Conservation (phyloP, 2,113 vertebrate genomes). For the Cromileptes altivelis region DNA sequence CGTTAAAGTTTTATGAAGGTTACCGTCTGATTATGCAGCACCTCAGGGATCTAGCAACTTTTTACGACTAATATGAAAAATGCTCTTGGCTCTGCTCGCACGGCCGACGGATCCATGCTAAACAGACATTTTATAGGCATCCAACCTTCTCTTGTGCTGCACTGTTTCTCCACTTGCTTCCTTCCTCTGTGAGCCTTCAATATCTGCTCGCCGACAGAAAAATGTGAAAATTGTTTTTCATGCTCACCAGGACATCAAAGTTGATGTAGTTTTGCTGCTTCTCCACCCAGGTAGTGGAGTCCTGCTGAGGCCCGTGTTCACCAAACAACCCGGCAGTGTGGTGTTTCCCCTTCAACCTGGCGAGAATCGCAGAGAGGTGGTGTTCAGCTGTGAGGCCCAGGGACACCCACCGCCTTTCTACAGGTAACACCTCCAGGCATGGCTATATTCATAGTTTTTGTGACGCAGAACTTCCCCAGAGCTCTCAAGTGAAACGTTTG, state of each 20-base stretch:
- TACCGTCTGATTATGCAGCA: conserved; percentile 58
- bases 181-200: conserved; percentile 5
- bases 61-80: conserved; percentile 43
- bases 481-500: conserved; percentile 29
- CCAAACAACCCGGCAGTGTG: conserved; percentile 91
- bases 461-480: neutral
- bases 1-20: conserved; percentile 67
- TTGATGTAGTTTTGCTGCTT: conserved; percentile 57
- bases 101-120: conserved; percentile 16
- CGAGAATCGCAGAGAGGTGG: conserved; percentile 90
- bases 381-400: conserved; percentile 92
- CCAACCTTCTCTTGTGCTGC: conserved; percentile 6
- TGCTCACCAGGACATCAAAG: conserved; percentile 36
- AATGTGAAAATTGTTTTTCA: conserved; percentile 25
- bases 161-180: neutral
- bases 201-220: conserved; percentile 29
- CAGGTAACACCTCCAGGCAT: conserved; percentile 84
- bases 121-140: conserved; percentile 13
- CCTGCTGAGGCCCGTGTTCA: conserved; percentile 90
- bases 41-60: conserved; percentile 44
- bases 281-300: conserved; percentile 86
- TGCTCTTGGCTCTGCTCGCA: conserved; percentile 15
- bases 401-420: conserved; percentile 91
- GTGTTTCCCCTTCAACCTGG: conserved; percentile 93
- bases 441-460: conserved; percentile 28